phyloP scores from a whole-genome alignment of 2,113 vertebrate species.

The Copsychus sechellarum region DNA sequence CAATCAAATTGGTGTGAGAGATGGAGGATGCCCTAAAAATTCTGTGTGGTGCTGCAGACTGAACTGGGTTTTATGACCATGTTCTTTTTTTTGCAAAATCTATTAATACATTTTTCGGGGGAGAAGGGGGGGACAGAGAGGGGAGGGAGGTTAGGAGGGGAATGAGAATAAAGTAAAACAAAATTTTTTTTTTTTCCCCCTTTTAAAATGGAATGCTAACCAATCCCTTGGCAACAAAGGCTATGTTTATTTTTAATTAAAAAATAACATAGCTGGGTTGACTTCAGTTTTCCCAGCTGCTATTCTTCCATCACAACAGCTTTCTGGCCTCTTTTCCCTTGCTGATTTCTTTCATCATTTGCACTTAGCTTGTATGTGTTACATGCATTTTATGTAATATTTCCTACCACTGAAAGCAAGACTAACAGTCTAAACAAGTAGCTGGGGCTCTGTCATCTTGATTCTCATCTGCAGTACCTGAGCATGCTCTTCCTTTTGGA shows the following conservation, averaged over 20 bases:
- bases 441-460: neutral
- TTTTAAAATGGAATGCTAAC: constrained; percentile 64
- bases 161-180: constrained; percentile 48
- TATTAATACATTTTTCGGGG: constrained; percentile 13
- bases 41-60: neutral
- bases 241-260: constrained; percentile 78
- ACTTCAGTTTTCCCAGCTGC: constrained; percentile 67
- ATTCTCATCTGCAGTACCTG: constrained; percentile 2
- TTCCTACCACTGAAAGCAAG: constrained; percentile 50
- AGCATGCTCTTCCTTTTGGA: neutral
- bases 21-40: neutral
- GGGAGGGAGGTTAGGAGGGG: neutral
- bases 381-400: constrained; percentile 41
- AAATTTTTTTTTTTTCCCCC: neutral
- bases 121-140: neutral
- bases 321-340: constrained; percentile 52
- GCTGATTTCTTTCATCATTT: constrained; percentile 67
- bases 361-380: constrained; percentile 32
- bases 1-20: neutral
- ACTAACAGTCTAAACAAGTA: constrained; percentile 23
- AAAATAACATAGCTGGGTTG: constrained; percentile 70
- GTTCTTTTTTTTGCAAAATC: constrained; percentile 37
- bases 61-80: neutral
- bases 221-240: constrained; percentile 70
- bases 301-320: constrained; percentile 52